Evolutionary conservation across 2,797 vertebrate genomes (phyloP).

Genomic region (Chelon auratus): DNA sequence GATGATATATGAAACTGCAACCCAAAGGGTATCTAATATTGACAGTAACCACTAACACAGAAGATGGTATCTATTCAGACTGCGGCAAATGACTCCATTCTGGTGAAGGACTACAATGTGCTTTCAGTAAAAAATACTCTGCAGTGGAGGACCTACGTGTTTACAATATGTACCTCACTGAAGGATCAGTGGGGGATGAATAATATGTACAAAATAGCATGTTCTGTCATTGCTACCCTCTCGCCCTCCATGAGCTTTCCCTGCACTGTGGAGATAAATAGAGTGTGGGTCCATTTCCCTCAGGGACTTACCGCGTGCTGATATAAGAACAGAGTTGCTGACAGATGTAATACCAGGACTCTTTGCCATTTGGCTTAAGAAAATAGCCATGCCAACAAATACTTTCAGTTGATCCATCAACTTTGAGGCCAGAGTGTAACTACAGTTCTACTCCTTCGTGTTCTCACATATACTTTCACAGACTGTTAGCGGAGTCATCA

Average conservation of each 20-base stretch:
- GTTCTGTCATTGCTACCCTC: slow-evolving; percentile 44
- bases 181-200: slow-evolving; percentile 24
- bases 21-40: background rate
- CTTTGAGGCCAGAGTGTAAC: slow-evolving; percentile 54
- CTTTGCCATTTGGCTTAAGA: slow-evolving; percentile 71
- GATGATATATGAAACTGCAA: background rate
- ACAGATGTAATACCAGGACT: slow-evolving; percentile 65
- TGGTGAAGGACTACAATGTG: background rate
- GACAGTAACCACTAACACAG: no score
- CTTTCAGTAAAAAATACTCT: background rate
- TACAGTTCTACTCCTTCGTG: slow-evolving; percentile 27
- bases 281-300: slow-evolving; percentile 50
- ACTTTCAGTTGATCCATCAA: slow-evolving; percentile 80
- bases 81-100: background rate
- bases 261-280: slow-evolving; percentile 57
- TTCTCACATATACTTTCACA: slow-evolving; percentile 45
- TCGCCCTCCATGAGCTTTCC: slow-evolving; percentile 40
- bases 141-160: background rate
- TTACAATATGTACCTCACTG: background rate
- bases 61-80: background rate
- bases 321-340: slow-evolving; percentile 67
- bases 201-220: slow-evolving; percentile 45
- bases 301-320: slow-evolving; percentile 45
- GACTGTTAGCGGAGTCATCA: slow-evolving; percentile 65
- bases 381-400: slow-evolving; percentile 78